phyloP scores from a whole-genome alignment of 2,797 vertebrate genomes.

The Ciconia nigra region DNA sequence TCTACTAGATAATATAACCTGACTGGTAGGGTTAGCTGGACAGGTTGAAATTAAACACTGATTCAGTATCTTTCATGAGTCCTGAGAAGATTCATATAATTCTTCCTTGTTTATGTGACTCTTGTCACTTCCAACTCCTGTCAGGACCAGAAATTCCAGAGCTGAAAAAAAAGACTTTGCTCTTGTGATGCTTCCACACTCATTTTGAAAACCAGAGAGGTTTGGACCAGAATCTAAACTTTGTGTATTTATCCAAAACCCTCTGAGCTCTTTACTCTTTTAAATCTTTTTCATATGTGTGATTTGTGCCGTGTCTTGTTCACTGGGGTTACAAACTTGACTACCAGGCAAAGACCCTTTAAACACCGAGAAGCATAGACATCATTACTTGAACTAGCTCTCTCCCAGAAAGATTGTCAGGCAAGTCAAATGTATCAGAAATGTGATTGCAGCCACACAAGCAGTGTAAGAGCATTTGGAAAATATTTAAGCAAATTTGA shows the following conservation, averaged over 20 bases:
- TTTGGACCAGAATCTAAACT: conserved; percentile 54
- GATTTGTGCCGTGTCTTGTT: background rate
- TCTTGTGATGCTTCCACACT: conserved; percentile 49
- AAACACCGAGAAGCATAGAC: background rate
- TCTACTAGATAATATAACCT: background rate
- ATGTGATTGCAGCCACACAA: background rate
- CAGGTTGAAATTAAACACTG: background rate
- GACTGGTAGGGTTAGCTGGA: background rate
- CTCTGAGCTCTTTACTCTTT: conserved; percentile 36
- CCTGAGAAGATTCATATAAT: background rate
- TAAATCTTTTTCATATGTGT: conserved; percentile 65
- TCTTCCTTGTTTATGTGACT: background rate
- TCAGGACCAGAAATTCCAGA: conserved; percentile 11
- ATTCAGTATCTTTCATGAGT: background rate
- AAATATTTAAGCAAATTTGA: background rate
- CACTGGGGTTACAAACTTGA: background rate
- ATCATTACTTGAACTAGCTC: background rate
- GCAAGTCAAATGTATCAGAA: background rate
- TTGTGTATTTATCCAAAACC: conserved; percentile 41
- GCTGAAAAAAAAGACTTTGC: background rate
- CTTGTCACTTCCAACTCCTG: background rate
- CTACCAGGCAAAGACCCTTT: background rate
- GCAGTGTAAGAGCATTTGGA: background rate
- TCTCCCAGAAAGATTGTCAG: background rate
- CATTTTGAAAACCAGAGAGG: conserved; percentile 62